Base-by-base conservation (phyloP, 2,113 vertebrate genomes). In the Chaetodon auriga region DNA sequence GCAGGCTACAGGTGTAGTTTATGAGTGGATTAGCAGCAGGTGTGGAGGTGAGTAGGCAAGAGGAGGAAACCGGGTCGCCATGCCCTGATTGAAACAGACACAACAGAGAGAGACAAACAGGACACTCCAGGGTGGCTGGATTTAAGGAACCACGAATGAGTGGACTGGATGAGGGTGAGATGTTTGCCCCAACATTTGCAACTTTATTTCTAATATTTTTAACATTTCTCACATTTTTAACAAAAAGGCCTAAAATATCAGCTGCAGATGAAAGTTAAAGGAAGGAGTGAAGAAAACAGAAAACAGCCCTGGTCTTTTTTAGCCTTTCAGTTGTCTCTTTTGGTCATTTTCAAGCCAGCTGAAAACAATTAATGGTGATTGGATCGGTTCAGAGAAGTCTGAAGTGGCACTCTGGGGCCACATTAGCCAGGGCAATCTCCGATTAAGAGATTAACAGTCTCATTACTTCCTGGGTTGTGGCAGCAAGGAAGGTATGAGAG, bases 361-460 rank as follows among this genome's bases (percentile, higher is more conserved):
- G 75, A 90, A 92, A 92, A 92, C 88, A 92, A 90, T 92, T 91
- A 89, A 75, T 63, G 70, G 36, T 83, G 70, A 90, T 83, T 89
- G 64, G 80, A 75, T 75, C 12, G 10, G 74, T 80, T 89, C 72
- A 75, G 72, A 38, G 75, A 75, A 74, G 78, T 84, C 72, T 87
- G 43, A 85, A 88, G 80, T 82, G 75, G 71, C 53, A 68, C 80
- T 75, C 84, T 87, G 76, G 86, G 89, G 71, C 76, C 82, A 57
- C 41, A 84, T 87, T 87, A 75, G 83, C 63, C 79, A 23, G 81
- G 88, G 55, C 84, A 87, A 90, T 89, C 75, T 90, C 71, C 18
- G 84, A 93, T 94, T 91, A 90, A 87, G 78, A 89, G 87, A 92
- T 92, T 81, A 92, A 90, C 81, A 84, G 82, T 87, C 80, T 88